Evolutionary conservation across 2,888 invertebrate genomes (phyloP), one percentile per base, ranked within the genome.

Genomic region (Erebia palarica): DNA sequence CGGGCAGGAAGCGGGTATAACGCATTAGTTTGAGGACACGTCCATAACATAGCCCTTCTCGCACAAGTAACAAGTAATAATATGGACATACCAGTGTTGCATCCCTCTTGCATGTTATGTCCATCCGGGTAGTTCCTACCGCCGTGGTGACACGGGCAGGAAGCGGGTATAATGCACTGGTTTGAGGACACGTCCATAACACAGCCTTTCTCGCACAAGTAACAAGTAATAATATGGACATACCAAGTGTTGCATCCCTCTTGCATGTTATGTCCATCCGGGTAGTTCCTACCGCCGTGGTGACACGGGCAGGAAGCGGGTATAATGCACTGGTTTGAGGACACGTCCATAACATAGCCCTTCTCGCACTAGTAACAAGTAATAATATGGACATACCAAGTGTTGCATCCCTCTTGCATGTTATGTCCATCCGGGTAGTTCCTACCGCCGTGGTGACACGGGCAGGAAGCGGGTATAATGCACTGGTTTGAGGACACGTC

Each of bases 371-470:
- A 36, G 36, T 7, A 36, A 36, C 5, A 3, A 16, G 16, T 44
- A 44, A 47, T 66, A 13, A 18, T 10, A 27, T 18, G 16, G 14
- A 8, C 16, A 51, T 78, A 96, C 96, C 98, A 98, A 51, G 95
- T 94, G 81, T 98, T 98, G 82, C 98, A 98, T 73, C 97, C 97
- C 83, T 96, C 96, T 77, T 95, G 95, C 84, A 98, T 96, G 65
- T 88, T 87, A 21, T 96, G 95, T 0, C 96, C 96, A 79, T 98
- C 97, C 4, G 94, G 92, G 84, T 97, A 98, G 84, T 97, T 97
- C 75, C 94, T 94, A 0, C 98, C 98, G 9, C 97, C 97, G 85
- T 98, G 98, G 87, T 97, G 97, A 83, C 98, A 98, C 0, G 98
- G 98, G 79, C 98, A 98, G 72, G 95, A 92, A 0, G 94, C 86